phyloP scores from a whole-genome alignment of 2,113 vertebrate genomes.

The Hemiscyllium ocellatum region DNA sequence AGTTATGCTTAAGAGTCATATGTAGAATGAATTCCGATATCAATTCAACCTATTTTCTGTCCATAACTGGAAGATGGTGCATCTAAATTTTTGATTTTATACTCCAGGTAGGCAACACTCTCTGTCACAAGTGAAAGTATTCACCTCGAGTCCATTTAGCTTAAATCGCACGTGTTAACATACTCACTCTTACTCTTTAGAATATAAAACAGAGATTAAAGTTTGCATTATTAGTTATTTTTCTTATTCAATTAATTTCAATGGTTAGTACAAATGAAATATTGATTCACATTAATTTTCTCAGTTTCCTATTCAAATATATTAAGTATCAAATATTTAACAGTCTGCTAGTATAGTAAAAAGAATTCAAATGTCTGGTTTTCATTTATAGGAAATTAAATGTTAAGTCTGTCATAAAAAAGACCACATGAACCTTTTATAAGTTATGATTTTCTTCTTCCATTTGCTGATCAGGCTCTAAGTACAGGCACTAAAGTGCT shows the following conservation, averaged over 20 bases:
- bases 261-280: not conserved
- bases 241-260: not conserved
- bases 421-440: not conserved
- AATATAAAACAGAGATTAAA: not conserved
- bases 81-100: not conserved
- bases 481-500: not conserved
- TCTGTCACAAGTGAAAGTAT: not conserved
- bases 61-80: not conserved
- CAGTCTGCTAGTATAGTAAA: not conserved
- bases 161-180: not conserved
- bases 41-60: not conserved
- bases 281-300: conserved; percentile 1
- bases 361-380: not conserved
- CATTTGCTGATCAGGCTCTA: not conserved
- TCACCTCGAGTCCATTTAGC: not conserved
- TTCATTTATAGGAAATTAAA: conserved; percentile 22
- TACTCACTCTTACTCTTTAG: not conserved
- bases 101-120: not conserved
- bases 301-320: not conserved
- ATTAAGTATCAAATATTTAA: not conserved
- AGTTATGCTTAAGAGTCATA: not conserved
- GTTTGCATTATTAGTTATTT: not conserved
- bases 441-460: not conserved
- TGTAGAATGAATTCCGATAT: not conserved
- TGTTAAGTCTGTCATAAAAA: not conserved